Percentiles rank a stretch among this genome's conserved stretches.
phyloP scores from a whole-genome alignment of 2,888 invertebrate genomes.

The Torymus tubicola region DNA sequence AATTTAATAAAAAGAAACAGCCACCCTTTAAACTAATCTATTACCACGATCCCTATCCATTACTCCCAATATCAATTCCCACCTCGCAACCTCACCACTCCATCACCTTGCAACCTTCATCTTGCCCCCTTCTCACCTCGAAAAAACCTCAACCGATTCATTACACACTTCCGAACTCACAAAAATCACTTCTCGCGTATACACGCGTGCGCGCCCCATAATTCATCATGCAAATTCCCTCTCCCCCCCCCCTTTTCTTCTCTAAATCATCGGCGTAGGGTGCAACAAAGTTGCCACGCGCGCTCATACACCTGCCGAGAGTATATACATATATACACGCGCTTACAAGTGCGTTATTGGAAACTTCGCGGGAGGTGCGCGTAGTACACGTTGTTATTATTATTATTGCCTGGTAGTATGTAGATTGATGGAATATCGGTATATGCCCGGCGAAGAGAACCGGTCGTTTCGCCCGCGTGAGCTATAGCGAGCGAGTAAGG shows the following conservation, averaged over 20 bases:
- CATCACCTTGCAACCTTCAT: too few species aligned
- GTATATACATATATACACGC: background rate
- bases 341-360: background rate
- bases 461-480: too few species aligned
- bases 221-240: constrained; percentile 34
- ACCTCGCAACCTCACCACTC: too few species aligned
- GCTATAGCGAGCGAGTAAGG: too few species aligned
- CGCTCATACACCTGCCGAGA: background rate
- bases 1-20: too few species aligned
- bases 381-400: background rate
- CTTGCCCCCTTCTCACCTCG: too few species aligned
- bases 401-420: background rate
- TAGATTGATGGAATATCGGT: constrained; percentile 12
- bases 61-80: too few species aligned
- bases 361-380: constrained; percentile 33
- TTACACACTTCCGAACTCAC: background rate
- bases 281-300: background rate
- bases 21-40: too few species aligned
- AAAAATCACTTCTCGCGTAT: background rate
- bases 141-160: constrained; percentile 9
- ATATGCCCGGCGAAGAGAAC: background rate
- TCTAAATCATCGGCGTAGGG: background rate
- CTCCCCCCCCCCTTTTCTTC: too few species aligned
- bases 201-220: background rate
- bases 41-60: too few species aligned